Base-by-base conservation (phyloP, 2,888 invertebrate genomes). In the Lasioglossum marginatum region DNA sequence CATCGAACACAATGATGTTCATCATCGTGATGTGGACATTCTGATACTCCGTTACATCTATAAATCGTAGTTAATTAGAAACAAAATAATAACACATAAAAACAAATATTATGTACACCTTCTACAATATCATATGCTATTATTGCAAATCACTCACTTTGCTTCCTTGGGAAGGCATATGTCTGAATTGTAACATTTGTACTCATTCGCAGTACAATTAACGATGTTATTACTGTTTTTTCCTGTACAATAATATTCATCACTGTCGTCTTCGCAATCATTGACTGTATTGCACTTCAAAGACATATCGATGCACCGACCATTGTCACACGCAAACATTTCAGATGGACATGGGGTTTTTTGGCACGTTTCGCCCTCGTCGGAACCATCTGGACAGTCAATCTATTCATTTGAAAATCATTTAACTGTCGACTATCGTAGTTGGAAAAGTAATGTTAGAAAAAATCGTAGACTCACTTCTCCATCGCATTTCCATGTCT, bases 11-110 rank as follows among this genome's bases (percentile, higher is more conserved):
- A 97, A 43, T 95, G 95, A 2, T 94, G 93, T 92, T 98, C 98
- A 89, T 98, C 98, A 83, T 97, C 97, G 3, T 96, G 96, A 0
- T 96, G 96, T 0, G 97, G 97, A 92, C 98, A 98, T 83, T 98
- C 97, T 0, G 96, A 92, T 8, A 96, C 96, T 23, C 96, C 96
- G 92, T 97, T 96, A 93, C 97, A 97, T 45, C 97, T 97, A 81
- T 48, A 92, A 4, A 88, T 80, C 73, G 45, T 48, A 37, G 14
- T 70, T 43, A 40, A 43, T 70, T 43, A n/a, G n/a, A 68, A 34
- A 10, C 10, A 12, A 8, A 40, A 12, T 40, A 37, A n/a, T n/a
- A 23, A 68, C 23, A n/a, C 23, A 40, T 37, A 23, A 63, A 10
- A 31, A 19, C 2, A 4, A 68, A 68, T 68, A 68, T 66, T 8